Evolutionary conservation across 2,888 invertebrate genomes (phyloP), one percentile per base, ranked within the genome.

Genomic region (Oxyteleia sp.): DNA sequence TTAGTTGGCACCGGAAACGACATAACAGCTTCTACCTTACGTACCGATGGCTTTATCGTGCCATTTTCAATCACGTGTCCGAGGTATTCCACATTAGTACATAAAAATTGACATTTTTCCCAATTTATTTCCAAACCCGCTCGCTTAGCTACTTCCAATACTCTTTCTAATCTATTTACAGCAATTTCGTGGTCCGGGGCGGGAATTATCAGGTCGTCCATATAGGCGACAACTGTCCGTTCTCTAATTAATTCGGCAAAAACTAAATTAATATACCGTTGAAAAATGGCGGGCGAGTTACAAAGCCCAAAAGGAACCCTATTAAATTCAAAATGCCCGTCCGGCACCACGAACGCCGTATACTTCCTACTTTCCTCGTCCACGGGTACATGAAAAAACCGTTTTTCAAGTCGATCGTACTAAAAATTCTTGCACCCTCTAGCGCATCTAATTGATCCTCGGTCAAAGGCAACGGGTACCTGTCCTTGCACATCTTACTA

Each of bases 31-130:
- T 32, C 1, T 4, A 8, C 8, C 10, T 32, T 32, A 8, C 10
- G 32, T 8, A 8, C 32, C 1, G 32, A 4, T 8, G 32, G 32
- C 8, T 32, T 32, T 8, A 32, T 10, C 1, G 66, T 79, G 0
- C 88, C 89, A 18, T 85, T 43, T 78, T 88, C 86, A 3, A 92
- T 86, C 7, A 88, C 57, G 63, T 89, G 86, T 7, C 90, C 90
- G 13, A 92, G 75, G 41, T 75, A 89, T 38, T 87, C 86, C 0
- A 88, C 53, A 10, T 23, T 18, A 16, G 18, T 23, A 15, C 68
- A 38, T 13, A 86, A 7, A 15, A 88, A 84, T 10, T 45, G 13
- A 43, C 75, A 87, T 66, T 89, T 88, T 4, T 83, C 55, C 71
- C 85, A 84, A 15, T 57, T 57, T 13, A 57, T 32, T 4, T 32